Percentiles rank a stretch among this genome's conserved stretches.
Conservation (phyloP, 2,888 invertebrate genomes). For the Phalera bucephala region DNA sequence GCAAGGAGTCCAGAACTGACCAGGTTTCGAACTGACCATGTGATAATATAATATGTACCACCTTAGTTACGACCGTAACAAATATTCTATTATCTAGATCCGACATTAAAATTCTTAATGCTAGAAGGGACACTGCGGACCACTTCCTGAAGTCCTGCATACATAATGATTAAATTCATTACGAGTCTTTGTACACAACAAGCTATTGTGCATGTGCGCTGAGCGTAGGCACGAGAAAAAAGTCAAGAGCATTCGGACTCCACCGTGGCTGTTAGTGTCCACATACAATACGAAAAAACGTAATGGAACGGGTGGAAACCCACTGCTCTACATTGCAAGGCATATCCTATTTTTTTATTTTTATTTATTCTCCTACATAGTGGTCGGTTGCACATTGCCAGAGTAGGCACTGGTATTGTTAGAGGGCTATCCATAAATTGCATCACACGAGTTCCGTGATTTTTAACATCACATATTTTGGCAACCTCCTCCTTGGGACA, state of each 20-base stretch:
- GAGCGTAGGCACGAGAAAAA: slow-evolving; percentile 35
- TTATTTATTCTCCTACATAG: too few species aligned
- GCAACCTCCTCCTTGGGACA: too few species aligned
- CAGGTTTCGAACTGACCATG: too few species aligned
- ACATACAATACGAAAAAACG: slow-evolving; percentile 15
- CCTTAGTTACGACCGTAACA: too few species aligned
- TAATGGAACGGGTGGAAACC: slow-evolving; percentile 2
- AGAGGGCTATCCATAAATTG: too few species aligned
- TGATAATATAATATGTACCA: too few species aligned
- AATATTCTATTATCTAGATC: too few species aligned
- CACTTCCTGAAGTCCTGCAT: slow-evolving; percentile 45
- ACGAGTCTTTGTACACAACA: slow-evolving; percentile 37
- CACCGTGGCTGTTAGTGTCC: slow-evolving; percentile 10
- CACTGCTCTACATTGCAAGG: neutral
- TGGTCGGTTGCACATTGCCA: too few species aligned
- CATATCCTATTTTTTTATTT: neutral
- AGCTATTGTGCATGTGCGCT: slow-evolving; percentile 42
- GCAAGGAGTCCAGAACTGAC: too few species aligned
- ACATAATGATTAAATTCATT: slow-evolving; percentile 49
- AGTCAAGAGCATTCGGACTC: slow-evolving; percentile 18
- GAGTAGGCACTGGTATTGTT: too few species aligned
- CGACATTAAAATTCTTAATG: slow-evolving; percentile 29
- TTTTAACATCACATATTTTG: too few species aligned
- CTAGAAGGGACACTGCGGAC: slow-evolving; percentile 29
- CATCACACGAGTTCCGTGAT: too few species aligned